Percentiles rank a stretch among this genome's conserved stretches.
Conservation (phyloP, 2,113 vertebrate genomes). For the Hiodon tergisus region DNA sequence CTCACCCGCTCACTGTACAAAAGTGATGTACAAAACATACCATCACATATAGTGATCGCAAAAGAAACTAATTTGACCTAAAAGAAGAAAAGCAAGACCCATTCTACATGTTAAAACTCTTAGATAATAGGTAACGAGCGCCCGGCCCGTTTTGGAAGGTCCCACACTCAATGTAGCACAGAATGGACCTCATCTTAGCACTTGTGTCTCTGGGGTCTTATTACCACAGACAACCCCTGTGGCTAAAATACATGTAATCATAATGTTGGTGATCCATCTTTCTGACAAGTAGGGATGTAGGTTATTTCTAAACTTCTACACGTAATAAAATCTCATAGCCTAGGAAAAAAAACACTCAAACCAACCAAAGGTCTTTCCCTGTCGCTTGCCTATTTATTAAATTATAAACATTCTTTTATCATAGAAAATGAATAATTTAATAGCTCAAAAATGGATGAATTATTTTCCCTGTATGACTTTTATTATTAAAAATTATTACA, state of each 20-base stretch:
- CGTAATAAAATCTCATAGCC: not conserved
- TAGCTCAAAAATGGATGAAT: not conserved
- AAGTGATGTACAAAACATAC: no score
- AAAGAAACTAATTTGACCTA: no score
- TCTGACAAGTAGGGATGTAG: conserved; percentile 25
- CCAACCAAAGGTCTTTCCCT: not conserved
- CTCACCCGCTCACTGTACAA: no score
- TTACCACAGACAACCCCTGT: conserved; percentile 21
- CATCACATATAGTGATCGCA: no score
- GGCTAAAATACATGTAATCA: conserved; percentile 21
- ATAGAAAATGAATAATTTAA: not conserved
- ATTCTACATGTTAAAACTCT: no score
- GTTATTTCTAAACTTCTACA: not conserved
- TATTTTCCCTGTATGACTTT: not conserved
- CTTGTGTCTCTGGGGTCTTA: conserved; percentile 27
- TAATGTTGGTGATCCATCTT: conserved; percentile 37
- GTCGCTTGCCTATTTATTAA: no score
- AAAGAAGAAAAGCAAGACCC: no score
- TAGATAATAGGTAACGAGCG: no score
- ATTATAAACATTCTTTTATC: no score
- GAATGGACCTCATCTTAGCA: conserved; percentile 9
- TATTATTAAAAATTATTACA: no score
- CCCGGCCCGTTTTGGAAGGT: no score
- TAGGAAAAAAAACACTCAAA: conserved; percentile 12
- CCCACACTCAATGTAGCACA: not conserved